Percentiles rank a stretch among this genome's conserved stretches.
These are phyloP conservation scores for Apotomis betuletana DNA, from an alignment of 2,888 invertebrate genomes.

Conservation along the genomic window DNA sequence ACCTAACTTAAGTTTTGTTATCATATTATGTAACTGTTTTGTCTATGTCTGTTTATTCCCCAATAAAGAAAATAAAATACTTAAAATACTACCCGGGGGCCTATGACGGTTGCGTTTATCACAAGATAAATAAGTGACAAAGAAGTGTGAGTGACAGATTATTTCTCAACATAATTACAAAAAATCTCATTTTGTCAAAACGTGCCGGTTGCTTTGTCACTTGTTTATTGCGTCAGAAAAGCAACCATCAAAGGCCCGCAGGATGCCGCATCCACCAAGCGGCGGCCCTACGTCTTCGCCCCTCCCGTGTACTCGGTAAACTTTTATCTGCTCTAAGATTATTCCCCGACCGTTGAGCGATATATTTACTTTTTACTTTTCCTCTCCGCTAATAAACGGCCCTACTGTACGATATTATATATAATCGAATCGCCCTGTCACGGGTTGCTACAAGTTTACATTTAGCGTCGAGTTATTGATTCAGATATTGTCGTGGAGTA, in stretches of 20 bases:
- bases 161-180: no score
- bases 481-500: not conserved
- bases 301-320: conserved; percentile 56
- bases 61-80: no score
- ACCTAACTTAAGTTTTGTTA: no score
- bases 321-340: conserved; percentile 69
- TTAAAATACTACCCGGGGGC: no score
- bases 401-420: conserved; percentile 24
- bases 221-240: no score
- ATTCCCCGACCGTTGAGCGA: conserved; percentile 73
- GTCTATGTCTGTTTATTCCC: no score
- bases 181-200: no score
- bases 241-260: not conserved
- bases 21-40: no score
- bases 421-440: not conserved
- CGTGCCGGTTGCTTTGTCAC: no score
- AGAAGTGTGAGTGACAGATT: no score
- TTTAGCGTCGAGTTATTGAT: not conserved
- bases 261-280: conserved; percentile 47
- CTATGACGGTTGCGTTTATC: no score
- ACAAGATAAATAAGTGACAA: no score
- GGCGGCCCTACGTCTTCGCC: conserved; percentile 51
- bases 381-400: conserved; percentile 36
- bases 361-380: conserved; percentile 62
- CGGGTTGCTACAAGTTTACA: not conserved